phyloP scores from a whole-genome alignment of 64 coral and sea anemone genomes.

The Dendrophyllia cribrosa region DNA sequence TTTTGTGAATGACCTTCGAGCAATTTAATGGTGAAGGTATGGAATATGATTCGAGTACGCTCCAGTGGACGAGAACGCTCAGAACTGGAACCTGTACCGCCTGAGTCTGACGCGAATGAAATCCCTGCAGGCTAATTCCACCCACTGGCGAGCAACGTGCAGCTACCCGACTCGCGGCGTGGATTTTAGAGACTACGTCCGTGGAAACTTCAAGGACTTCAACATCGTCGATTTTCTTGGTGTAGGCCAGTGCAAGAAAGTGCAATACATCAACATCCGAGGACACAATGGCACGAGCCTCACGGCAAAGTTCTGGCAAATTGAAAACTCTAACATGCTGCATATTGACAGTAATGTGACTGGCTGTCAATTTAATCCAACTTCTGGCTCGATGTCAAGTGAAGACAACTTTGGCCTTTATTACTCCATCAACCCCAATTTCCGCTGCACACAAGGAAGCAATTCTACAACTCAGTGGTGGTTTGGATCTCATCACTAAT shows the following conservation, averaged over 20 bases:
- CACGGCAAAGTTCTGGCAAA: constrained; percentile 36
- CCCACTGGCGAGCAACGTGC: constrained; percentile 10
- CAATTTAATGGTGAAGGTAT: too few relatives aligned
- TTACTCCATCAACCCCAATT: neutral
- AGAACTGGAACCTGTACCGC: too few relatives aligned
- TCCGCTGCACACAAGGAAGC: neutral
- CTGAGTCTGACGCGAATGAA: too few relatives aligned
- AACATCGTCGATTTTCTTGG: constrained; percentile 42
- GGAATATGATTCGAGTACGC: too few relatives aligned
- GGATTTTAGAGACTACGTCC: constrained; percentile 37
- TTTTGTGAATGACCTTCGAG: too few relatives aligned
- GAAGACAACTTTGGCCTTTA: constrained; percentile 35
- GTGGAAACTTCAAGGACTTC: constrained; percentile 54
- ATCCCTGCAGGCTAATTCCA: too few relatives aligned
- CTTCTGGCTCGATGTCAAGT: neutral
- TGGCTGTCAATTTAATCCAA: constrained; percentile 34
- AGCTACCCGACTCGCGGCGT: constrained; percentile 24
- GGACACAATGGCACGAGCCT: constrained; percentile 25
- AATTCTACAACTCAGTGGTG: constrained; percentile 8
- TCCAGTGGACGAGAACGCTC: too few relatives aligned
- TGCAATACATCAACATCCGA: constrained; percentile 76
- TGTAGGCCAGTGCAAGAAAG: constrained; percentile 31
- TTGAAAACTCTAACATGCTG: neutral
- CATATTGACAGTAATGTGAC: constrained; percentile 45
- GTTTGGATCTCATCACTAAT: constrained; percentile 1